These are phyloP conservation scores for Melinaea marsaeus DNA, from an alignment of 2,888 invertebrate species.

Conservation along the genomic window DNA sequence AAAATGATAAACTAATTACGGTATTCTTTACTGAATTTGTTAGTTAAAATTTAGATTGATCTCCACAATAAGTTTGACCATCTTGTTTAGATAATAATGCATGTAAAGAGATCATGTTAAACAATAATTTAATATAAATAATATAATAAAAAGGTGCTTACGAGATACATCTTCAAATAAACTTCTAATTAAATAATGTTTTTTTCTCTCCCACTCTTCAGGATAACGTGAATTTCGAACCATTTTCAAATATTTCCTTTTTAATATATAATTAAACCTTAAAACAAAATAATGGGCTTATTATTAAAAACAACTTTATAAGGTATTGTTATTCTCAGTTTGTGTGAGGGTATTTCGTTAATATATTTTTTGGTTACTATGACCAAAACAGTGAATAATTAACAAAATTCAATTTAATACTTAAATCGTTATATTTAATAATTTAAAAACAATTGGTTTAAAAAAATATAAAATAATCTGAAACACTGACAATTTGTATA, in stretches of 20 bases:
- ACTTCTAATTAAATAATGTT: slow-evolving; percentile 19
- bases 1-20: background rate
- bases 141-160: slow-evolving; percentile 9
- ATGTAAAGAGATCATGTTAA: background rate
- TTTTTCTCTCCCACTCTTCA: slow-evolving; percentile 22
- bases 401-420: too few relatives aligned
- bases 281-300: too few relatives aligned
- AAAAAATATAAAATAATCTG: background rate
- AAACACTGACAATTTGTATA: background rate
- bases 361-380: too few relatives aligned
- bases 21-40: too few relatives aligned
- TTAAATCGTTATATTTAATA: too few relatives aligned
- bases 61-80: background rate
- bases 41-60: too few relatives aligned
- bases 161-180: slow-evolving; percentile 23
- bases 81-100: slow-evolving; percentile 10
- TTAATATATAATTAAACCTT: background rate
- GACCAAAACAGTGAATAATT: too few relatives aligned
- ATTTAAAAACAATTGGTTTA: background rate
- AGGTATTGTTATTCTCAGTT: too few relatives aligned
- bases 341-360: too few relatives aligned
- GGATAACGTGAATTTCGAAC: slow-evolving; percentile 3
- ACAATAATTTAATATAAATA: background rate
- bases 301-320: too few relatives aligned
- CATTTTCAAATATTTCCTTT: slow-evolving; percentile 5